These are phyloP conservation scores for Antheraea pernyi DNA, from an alignment of 1,140 invertebrate genomes.

Conservation along the genomic window DNA sequence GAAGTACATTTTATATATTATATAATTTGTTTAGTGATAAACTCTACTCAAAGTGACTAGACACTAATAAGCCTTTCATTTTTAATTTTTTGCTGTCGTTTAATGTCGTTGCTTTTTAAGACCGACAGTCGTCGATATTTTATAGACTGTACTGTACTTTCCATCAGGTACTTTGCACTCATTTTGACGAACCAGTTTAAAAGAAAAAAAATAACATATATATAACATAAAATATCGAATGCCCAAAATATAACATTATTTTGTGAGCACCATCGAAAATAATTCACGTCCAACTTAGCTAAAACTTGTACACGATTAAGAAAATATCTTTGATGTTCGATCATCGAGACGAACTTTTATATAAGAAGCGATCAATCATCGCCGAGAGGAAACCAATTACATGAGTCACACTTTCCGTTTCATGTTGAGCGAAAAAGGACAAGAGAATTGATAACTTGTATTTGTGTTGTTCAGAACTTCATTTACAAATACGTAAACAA, in stretches of 20 bases:
- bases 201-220: too few species aligned
- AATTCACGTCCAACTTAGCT: neutral
- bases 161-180: too few species aligned
- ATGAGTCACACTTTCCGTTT: slow-evolving; percentile 1
- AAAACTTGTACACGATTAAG: neutral
- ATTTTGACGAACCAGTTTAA: too few species aligned
- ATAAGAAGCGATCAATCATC: slow-evolving; percentile 10
- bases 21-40: too few species aligned
- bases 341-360: slow-evolving; percentile 10
- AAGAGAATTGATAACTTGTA: neutral
- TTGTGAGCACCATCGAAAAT: neutral
- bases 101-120: too few species aligned
- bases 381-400: slow-evolving; percentile 9
- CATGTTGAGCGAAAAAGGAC: neutral
- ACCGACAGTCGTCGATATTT: too few species aligned
- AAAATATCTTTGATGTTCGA: slow-evolving; percentile 1
- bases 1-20: too few species aligned
- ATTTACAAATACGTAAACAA: neutral
- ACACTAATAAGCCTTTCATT: too few species aligned
- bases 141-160: too few species aligned
- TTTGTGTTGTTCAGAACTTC: neutral
- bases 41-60: too few species aligned
- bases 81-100: too few species aligned
- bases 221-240: too few species aligned
- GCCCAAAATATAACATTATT: neutral